These are phyloP conservation scores for Phaethornis superciliosus DNA, from an alignment of 2,113 vertebrate genomes.

Conservation along the genomic window DNA sequence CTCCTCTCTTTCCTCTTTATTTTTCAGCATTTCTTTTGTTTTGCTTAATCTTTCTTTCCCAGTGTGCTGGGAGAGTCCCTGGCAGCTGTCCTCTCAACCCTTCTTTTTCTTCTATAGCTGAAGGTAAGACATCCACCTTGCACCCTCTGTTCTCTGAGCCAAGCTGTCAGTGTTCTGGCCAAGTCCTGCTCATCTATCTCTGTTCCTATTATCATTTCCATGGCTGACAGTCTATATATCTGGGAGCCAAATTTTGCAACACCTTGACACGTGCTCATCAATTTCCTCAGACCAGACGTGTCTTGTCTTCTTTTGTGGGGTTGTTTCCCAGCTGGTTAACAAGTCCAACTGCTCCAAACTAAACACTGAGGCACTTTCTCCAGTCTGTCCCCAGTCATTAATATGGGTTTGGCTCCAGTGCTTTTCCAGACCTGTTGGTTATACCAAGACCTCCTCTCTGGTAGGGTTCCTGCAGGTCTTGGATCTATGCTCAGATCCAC, in stretches of 20 bases:
- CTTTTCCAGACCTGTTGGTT: rapidly evolving
- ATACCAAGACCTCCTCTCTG: neutral
- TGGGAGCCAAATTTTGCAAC: neutral
- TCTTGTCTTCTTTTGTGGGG: neutral
- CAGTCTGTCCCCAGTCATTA: rapidly evolving
- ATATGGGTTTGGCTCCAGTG: rapidly evolving
- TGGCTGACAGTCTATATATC: neutral
- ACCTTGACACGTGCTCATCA: neutral
- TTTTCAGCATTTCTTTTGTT: neutral
- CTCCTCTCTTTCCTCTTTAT: neutral
- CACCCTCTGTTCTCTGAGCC: neutral
- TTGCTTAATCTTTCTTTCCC: neutral
- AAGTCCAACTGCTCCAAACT: neutral
- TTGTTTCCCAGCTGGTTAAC: neutral
- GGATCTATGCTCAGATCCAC: neutral
- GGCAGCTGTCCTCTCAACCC: neutral
- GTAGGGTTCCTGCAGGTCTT: neutral
- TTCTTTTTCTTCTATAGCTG: neutral
- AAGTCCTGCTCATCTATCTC: neutral
- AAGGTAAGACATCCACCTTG: neutral
- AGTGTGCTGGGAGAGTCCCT: neutral
- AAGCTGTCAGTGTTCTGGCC: neutral
- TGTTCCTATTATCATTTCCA: neutral
- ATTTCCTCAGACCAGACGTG: neutral
- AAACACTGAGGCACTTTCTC: neutral